A percentile compares a stretch with the other conserved stretches of the same genome.
Evolutionary conservation across 2,888 invertebrate species (phyloP).

Genomic region (Meteorus colon): DNA sequence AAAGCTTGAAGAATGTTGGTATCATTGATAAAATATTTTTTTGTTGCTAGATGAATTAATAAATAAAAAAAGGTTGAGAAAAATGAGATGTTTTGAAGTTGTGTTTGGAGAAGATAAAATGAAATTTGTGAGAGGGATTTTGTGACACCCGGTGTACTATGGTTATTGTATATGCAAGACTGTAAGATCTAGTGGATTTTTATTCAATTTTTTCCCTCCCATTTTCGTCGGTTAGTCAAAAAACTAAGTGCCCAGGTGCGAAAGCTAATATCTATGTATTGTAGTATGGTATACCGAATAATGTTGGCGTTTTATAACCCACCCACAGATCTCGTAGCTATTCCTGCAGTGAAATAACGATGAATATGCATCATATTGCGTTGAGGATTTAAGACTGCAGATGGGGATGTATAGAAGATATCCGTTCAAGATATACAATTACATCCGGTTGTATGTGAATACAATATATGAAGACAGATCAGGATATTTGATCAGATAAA

Average conservation of each 20-base stretch:
- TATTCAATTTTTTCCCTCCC: not conserved
- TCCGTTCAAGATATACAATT: not conserved
- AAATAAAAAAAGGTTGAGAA: not conserved
- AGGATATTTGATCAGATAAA: not conserved
- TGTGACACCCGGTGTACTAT: not conserved
- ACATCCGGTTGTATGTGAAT: not conserved
- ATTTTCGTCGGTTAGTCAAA: not conserved
- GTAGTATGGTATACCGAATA: not conserved
- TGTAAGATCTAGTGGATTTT: not conserved
- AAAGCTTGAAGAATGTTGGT: not conserved
- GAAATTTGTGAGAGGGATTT: not conserved
- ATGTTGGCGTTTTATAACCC: slow-evolving; percentile 29
- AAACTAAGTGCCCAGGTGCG: slow-evolving; percentile 23
- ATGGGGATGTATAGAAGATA: not conserved
- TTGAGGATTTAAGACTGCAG: slow-evolving; percentile 7
- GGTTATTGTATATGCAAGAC: not conserved
- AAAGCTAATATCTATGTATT: slow-evolving; percentile 1
- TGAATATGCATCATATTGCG: slow-evolving; percentile 32
- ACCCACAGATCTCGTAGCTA: not conserved
- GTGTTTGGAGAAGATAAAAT: not conserved
- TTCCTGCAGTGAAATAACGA: slow-evolving; percentile 14
- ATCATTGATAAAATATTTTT: not conserved
- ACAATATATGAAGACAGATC: not conserved
- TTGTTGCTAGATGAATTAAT: not conserved
- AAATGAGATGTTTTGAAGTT: not conserved